These are phyloP conservation scores for Syrrhaptes paradoxus DNA, from an alignment of 2,113 vertebrate species.

Conservation along the genomic window DNA sequence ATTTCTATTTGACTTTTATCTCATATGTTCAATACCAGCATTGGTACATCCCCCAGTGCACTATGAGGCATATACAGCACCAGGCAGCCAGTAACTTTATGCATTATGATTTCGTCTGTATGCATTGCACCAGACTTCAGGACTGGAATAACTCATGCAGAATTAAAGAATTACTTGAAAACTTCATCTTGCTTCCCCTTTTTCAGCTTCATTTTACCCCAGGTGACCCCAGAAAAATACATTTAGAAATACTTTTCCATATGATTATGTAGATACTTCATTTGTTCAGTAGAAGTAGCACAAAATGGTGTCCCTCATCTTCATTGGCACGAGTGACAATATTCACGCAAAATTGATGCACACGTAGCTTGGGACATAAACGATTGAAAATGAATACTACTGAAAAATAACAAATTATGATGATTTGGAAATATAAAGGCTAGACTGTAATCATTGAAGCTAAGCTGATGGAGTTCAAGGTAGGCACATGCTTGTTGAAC, in stretches of 20 bases:
- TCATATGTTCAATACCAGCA: neutral
- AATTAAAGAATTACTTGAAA: neutral
- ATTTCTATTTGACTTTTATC: slow-evolving; percentile 7
- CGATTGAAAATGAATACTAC: fast-evolving
- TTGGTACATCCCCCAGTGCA: neutral
- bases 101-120: neutral
- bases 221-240: neutral
- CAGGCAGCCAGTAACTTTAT: neutral
- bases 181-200: neutral
- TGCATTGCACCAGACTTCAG: neutral
- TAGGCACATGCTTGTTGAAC: neutral
- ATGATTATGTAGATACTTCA: neutral
- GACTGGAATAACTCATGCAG: neutral
- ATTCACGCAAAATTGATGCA: neutral
- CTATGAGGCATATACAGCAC: neutral
- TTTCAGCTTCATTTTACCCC: neutral
- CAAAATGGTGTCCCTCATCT: neutral
- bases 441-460: neutral
- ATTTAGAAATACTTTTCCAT: neutral
- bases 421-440: neutral
- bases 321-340: neutral
- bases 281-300: neutral
- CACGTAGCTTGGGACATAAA: neutral
- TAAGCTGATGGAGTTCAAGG: neutral
- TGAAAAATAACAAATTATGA: neutral